Evolutionary conservation across 2,888 invertebrate genomes (phyloP).

Genomic region (Scelioninae gen. 2): DNA sequence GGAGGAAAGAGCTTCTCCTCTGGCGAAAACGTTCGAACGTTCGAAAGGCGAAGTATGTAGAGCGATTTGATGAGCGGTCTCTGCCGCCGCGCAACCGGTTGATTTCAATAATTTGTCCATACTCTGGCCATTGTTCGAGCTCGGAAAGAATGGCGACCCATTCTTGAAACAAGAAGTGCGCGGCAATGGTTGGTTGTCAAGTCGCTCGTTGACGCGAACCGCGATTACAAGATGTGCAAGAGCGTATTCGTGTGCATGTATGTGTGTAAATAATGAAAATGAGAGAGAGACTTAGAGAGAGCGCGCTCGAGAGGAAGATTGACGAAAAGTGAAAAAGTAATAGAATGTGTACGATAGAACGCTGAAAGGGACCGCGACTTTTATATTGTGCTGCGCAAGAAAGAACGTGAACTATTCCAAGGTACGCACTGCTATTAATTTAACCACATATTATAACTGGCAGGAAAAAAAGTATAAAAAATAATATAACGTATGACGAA

Average conservation of each 20-base stretch:
- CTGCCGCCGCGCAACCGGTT: conserved; percentile 8
- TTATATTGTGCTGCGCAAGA: conserved; percentile 76
- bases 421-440: conserved; percentile 75
- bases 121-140: no score
- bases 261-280: conserved; percentile 58
- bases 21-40: conserved; percentile 22
- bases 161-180: no score
- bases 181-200: conserved; percentile 10
- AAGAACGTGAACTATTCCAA: conserved; percentile 76
- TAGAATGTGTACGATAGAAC: conserved; percentile 68
- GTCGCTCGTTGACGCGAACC: conserved; percentile 13
- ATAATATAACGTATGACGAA: conserved; percentile 66
- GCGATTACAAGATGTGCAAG: conserved; percentile 52
- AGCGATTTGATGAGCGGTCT: conserved; percentile 9
- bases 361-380: conserved; percentile 72
- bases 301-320: conserved; percentile 25
- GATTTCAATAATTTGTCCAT: no score
- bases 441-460: conserved; percentile 73
- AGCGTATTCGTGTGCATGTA: conserved; percentile 59
- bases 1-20: conserved; percentile 20
- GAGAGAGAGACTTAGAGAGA: conserved; percentile 44
- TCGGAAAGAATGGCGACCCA: no score
- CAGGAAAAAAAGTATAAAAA: conserved; percentile 53
- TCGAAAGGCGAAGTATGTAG: conserved; percentile 17
- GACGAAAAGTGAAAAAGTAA: conserved; percentile 57